Base-by-base conservation (phyloP, 2,797 vertebrate species). In the Clarias laeviceps region DNA sequence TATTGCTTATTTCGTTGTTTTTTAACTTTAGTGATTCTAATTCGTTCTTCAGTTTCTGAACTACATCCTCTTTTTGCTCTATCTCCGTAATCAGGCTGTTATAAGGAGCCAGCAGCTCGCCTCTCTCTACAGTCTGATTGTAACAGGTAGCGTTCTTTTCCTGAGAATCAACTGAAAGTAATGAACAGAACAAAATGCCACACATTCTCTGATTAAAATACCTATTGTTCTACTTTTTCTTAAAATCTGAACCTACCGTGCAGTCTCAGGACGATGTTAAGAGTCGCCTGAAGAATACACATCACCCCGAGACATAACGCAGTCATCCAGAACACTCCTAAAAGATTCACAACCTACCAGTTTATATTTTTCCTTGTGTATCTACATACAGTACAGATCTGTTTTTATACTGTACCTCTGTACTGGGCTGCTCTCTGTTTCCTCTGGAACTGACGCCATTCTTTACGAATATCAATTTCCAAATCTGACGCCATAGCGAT, bases 211-310 rank as follows among this genome's bases (percentile, higher is more conserved):
- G n/a, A 27, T 64, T 64, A 64, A 64, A 27, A n/a, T 3, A 64
- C 27, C 1, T 1, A 65, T 14, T 27, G n/a, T 1, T 14, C 24
- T 29, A 27, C 27, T 29, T 65, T 17, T 17, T 18, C 18, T 15
- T 57, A 4, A 18, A 57, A 9, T 4, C 4, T 20, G 68, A 70
- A 81, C 78, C 27, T 66, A 85, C 84, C 34, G 78, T 81, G 64
- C 6, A 85, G 40, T 65, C 84, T 85, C 12, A 85, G 69, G 78
- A 56, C 69, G 24, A 81, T 74, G 34, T 81, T 85, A 37, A 85
- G 78, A 20, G 69, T 81, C 59, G 56, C 84, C 61, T 85, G 84
- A 65, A 81, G 69, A 56, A 85, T 81, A 57, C 78, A 85, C 69
- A 85, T 56, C 84, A 81, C 18, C 12, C 84, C 84, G 4, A 85